Conservation (phyloP, 2,797 vertebrate species). For the Arctocebus calabarensis region DNA sequence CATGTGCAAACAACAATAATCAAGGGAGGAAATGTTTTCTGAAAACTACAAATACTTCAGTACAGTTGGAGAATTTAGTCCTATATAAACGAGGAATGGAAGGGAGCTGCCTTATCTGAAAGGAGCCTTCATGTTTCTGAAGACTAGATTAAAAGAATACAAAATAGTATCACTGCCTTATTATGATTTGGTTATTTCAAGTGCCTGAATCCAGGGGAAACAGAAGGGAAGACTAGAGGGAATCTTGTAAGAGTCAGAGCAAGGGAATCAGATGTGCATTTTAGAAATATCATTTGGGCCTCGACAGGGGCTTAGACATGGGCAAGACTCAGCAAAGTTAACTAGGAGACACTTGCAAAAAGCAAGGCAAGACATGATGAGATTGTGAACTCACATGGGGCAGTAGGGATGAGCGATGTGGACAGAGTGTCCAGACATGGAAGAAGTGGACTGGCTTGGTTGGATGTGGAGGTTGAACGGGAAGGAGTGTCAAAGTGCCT, state of each 20-base stretch:
- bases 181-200: too few species aligned
- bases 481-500: not conserved
- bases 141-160: too few species aligned
- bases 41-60: conserved; percentile 19
- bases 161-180: too few species aligned
- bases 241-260: not conserved
- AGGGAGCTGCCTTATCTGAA: not conserved
- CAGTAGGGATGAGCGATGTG: not conserved
- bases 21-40: not conserved
- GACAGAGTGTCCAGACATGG: not conserved
- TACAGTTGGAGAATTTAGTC: not conserved
- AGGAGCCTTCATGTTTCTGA: not conserved
- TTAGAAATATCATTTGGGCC: not conserved
- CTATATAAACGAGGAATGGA: not conserved
- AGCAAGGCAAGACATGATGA: not conserved
- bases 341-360: not conserved
- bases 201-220: too few species aligned
- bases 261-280: not conserved
- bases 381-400: not conserved
- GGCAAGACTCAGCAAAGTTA: not conserved
- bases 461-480: not conserved
- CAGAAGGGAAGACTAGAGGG: not conserved
- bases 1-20: not conserved
- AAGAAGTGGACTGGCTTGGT: too few species aligned
- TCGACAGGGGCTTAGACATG: not conserved